These are phyloP conservation scores for Xenops minutus DNA, from an alignment of 2,797 vertebrate genomes.

Conservation along the genomic window DNA sequence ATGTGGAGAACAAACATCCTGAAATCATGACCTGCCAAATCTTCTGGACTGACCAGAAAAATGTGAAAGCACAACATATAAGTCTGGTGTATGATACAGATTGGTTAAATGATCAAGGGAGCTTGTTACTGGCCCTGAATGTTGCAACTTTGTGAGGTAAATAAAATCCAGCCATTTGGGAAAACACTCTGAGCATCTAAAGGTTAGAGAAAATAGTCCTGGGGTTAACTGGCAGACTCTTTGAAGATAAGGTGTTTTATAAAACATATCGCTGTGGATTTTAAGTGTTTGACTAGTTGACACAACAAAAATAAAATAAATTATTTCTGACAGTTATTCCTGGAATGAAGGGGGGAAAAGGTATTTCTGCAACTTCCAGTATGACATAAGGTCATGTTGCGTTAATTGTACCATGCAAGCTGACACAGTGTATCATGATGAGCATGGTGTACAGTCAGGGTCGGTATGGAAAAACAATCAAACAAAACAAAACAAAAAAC, in stretches of 20 bases:
- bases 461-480: not conserved
- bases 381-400: not conserved
- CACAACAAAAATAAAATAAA: not conserved
- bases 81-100: not conserved
- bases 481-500: no score
- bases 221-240: not conserved
- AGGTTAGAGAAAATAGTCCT: not conserved
- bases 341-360: not conserved
- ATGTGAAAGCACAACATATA: not conserved
- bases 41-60: not conserved
- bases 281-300: conserved; percentile 3
- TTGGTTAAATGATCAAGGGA: not conserved
- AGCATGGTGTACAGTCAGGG: not conserved
- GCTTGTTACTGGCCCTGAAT: not conserved
- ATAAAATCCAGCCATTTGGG: not conserved
- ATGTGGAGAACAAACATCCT: not conserved
- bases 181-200: not conserved
- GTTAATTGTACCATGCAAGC: not conserved
- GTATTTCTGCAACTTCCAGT: not conserved
- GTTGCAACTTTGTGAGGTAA: not conserved
- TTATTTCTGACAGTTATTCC: not conserved
- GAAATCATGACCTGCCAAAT: not conserved
- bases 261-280: not conserved
- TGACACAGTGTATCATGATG: not conserved
- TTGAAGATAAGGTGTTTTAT: conserved; percentile 4